Percentiles rank a stretch among this genome's conserved stretches.
These are phyloP conservation scores for Nomada flava DNA, from an alignment of 2,888 invertebrate species.

Conservation along the genomic window DNA sequence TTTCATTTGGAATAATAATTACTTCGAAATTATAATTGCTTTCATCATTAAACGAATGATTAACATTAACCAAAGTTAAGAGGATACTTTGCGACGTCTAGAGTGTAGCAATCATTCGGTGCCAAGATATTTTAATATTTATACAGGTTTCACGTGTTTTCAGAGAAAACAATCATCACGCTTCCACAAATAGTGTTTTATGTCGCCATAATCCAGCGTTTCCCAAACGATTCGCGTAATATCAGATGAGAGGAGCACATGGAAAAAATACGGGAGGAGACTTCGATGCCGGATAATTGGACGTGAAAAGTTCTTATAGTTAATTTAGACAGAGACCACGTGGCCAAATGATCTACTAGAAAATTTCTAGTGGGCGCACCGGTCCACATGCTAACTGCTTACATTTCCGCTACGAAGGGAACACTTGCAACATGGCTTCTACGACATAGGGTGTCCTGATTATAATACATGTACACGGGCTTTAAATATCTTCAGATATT, in stretches of 20 bases:
- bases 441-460: not conserved
- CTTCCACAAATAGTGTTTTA: conserved; percentile 24
- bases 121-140: conserved; percentile 36
- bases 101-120: not conserved
- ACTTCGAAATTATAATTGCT: too few species aligned
- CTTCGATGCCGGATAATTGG: conserved; percentile 3
- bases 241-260: not conserved
- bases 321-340: conserved; percentile 46
- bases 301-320: conserved; percentile 36
- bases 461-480: not conserved
- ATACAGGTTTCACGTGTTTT: conserved; percentile 17
- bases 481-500: conserved; percentile 3
- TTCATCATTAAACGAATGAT: too few species aligned
- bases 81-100: not conserved
- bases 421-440: conserved; percentile 9
- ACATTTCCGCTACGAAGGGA: conserved; percentile 3
- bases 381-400: conserved; percentile 30
- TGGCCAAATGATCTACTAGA: conserved; percentile 49
- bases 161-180: conserved; percentile 35
- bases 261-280: not conserved
- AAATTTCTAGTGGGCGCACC: conserved; percentile 28
- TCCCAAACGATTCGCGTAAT: too few species aligned
- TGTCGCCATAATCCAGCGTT: not conserved
- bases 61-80: not conserved
- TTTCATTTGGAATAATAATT: too few species aligned